These are phyloP conservation scores for Hippopotamyrus pictus DNA, from an alignment of 2,797 vertebrate genomes.

Conservation along the genomic window DNA sequence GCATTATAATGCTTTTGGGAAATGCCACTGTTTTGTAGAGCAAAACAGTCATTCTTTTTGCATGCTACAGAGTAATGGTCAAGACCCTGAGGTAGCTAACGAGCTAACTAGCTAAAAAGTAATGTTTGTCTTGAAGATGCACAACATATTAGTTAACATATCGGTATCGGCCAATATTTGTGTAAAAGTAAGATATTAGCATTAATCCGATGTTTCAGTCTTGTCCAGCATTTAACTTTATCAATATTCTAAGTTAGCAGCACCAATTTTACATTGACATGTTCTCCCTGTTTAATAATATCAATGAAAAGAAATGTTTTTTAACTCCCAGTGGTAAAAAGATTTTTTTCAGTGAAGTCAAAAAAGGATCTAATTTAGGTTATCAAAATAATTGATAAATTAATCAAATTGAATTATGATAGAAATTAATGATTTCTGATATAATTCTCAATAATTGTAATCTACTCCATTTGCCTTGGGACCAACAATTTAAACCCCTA, in stretches of 20 bases:
- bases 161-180: background rate
- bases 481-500: background rate
- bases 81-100: background rate
- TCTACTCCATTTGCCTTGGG: background rate
- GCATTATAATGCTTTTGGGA: background rate
- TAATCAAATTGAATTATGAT: background rate
- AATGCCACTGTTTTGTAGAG: background rate
- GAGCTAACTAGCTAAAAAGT: background rate
- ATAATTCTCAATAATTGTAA: background rate
- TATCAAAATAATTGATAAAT: background rate
- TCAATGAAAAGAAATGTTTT: background rate
- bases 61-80: background rate
- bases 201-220: background rate
- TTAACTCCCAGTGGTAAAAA: background rate
- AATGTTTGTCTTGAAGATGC: background rate
- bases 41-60: background rate
- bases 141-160: background rate
- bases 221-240: background rate
- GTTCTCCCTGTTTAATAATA: background rate
- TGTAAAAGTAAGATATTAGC: background rate
- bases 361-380: background rate
- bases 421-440: background rate
- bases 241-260: background rate
- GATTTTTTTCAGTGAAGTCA: background rate
- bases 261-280: background rate